Evolutionary conservation across 1,140 invertebrate species (phyloP), one percentile per base, ranked within the genome.

Genomic region (Lamellibrachia luymesi): DNA sequence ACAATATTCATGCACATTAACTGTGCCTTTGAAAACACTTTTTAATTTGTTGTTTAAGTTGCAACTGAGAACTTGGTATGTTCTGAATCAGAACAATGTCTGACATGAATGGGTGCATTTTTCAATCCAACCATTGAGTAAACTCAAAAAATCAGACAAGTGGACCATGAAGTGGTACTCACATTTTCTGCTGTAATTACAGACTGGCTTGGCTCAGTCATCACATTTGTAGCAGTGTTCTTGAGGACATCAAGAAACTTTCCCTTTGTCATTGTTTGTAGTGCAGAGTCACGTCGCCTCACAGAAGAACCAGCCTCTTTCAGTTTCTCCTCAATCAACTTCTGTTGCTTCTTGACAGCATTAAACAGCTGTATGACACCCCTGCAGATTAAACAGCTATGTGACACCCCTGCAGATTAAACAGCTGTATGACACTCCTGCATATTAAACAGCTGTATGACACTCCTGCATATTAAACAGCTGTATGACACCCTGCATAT

Each of bases 321-420:
- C 93, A 98, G 95, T 96, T 98, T 97, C 92, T 97, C 97, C 92
- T 98, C 97, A 92, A 98, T 96, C 92, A 97, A 97, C 95, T 97
- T 98, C 96, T 99, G 98, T 96, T 99, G 98, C 94, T 97, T 97
- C 95, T 97, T 97, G 0, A 99, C 98, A 50, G 98, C 98, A 97
- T 99, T 99, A 94, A 99, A 99, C 94, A 99, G 96, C 95, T 98
- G 98, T 1, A 99, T 98, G 5, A 99, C 98, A 95, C 98, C 98
- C 95, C 98, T 98, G 94, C 56, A 96, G 96, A 94, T 95, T 92
- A 22, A 90, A 38, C 90, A 80, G 25, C 4, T 50, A 51, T 89
- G 10, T 91, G 50, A 50, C 38, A 92, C 52, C 51, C 95, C 98
- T 98, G 94, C 56, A 96, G 96, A 94, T 95, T 92, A 22, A 90